phyloP scores from a whole-genome alignment of 2,888 invertebrate species.

The Cancer borealis region DNA sequence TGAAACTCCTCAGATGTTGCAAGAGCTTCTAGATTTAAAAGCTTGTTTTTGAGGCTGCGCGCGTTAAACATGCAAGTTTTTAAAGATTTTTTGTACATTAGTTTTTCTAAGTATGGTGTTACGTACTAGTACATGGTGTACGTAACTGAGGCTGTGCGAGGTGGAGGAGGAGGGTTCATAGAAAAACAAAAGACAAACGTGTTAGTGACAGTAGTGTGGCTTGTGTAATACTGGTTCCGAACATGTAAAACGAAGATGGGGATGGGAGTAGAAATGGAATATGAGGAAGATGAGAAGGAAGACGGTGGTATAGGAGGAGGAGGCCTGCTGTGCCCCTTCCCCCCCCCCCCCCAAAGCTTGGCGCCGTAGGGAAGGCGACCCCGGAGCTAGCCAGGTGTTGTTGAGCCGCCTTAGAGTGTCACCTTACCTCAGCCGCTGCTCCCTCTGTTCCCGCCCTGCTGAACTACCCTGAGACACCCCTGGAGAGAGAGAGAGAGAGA shows the following conservation, averaged over 20 bases:
- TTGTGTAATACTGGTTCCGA: background rate
- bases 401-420: constrained; percentile 31
- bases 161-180: background rate
- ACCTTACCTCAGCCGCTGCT: background rate
- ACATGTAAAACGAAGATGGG: background rate
- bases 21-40: too few species aligned
- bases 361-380: constrained; percentile 55
- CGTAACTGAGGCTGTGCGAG: background rate
- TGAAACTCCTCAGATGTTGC: too few species aligned
- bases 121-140: too few species aligned
- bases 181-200: background rate
- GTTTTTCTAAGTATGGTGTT: too few species aligned
- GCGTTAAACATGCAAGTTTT: too few species aligned
- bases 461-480: constrained; percentile 23
- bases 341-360: background rate
- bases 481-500: background rate
- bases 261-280: background rate
- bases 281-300: background rate
- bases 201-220: background rate
- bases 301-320: background rate
- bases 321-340: background rate
- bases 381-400: constrained; percentile 56
- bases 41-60: too few species aligned
- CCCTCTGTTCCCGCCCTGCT: background rate
- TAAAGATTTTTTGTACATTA: too few species aligned